phyloP scores from a whole-genome alignment of 1,140 invertebrate genomes.

The Drosophila nasuta region DNA sequence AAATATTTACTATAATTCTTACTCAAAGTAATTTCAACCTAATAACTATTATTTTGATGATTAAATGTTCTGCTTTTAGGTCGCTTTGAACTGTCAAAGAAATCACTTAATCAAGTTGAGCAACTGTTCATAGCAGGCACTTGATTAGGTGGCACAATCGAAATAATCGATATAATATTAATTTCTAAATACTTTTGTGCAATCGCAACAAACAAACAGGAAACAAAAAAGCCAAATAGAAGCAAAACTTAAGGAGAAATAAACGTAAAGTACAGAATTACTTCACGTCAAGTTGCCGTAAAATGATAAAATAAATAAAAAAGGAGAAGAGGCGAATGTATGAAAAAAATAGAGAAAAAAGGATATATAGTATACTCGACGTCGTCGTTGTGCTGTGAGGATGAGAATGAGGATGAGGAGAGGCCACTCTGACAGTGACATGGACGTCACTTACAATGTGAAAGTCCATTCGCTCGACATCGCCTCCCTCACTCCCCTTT shows the following conservation, averaged over 20 bases:
- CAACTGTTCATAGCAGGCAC: neutral
- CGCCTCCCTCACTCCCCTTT: no score
- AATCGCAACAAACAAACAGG: neutral
- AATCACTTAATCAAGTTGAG: conserved; percentile 1
- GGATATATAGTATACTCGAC: conserved; percentile 4
- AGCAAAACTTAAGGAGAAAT: conserved; percentile 17
- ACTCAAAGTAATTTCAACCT: no score
- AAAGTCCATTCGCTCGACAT: conserved; percentile 48
- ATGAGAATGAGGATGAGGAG: conserved; percentile 30
- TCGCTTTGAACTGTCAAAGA: neutral
- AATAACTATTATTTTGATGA: no score
- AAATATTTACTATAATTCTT: no score
- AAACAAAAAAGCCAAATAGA: neutral
- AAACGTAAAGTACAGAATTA: conserved; percentile 36
- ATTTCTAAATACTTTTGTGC: conserved; percentile 23
- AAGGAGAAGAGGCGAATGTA: neutral
- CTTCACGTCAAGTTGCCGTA: conserved; percentile 33
- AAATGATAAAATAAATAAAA: conserved; percentile 29
- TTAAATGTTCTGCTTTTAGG: neutral
- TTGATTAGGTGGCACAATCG: neutral
- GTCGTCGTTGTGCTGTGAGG: conserved; percentile 23
- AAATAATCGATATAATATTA: conserved; percentile 22
- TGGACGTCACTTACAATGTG: conserved; percentile 78
- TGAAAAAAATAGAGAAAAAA: conserved; percentile 18
- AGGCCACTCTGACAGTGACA: conserved; percentile 71